Evolutionary conservation across 2,797 vertebrate species (phyloP), one percentile per base, ranked within the genome.

Genomic region (Ctenopoma multispine): DNA sequence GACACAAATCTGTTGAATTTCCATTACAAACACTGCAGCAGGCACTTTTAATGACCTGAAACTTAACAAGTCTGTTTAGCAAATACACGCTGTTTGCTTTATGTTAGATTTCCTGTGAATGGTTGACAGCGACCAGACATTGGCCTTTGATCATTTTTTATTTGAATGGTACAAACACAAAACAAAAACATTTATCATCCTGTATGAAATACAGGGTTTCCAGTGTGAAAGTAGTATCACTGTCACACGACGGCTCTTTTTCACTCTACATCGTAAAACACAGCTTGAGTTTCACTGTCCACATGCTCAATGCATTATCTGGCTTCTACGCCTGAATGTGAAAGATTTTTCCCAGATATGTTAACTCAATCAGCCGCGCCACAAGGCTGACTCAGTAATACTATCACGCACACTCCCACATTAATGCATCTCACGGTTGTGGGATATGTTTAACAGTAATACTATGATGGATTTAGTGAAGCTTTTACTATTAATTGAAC

Each of bases 291-390:
- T 88, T 84, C 87, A 60, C 50, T 24, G 29, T 69, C 77, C 86
- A 88, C 82, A 87, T 91, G 89, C 73, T 89, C 63, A 80, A 82
- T 58, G 63, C 86, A 91, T 92, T 88, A 91, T 53, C 77, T 48
- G 53, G 53, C 80, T 71, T 67, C 75, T 51, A 63, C 50, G 15
- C 34, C 59, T 63, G 40, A 69, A 71, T 74, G 72, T 76, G 68
- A 86, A 78, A 71, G 65, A 84, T 68, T 75, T 84, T 75, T 58
- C 72, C 70, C 58, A 86, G 85, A 82, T 84, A 79, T 82, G 81
- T 78, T 83, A 90, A 92, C 83, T 82, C 81, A 43, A 91, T 92
- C 87, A 86, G 71, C 73, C 49, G 0, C 31, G 69, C 81, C 83
- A 71, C 81, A 75, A 72, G 68, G 80, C 79, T 80, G 80, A 87